A percentile compares a stretch with the other conserved stretches of the same genome.
phyloP scores from a whole-genome alignment of 2,888 invertebrate species.

The Limenitis arthemis region DNA sequence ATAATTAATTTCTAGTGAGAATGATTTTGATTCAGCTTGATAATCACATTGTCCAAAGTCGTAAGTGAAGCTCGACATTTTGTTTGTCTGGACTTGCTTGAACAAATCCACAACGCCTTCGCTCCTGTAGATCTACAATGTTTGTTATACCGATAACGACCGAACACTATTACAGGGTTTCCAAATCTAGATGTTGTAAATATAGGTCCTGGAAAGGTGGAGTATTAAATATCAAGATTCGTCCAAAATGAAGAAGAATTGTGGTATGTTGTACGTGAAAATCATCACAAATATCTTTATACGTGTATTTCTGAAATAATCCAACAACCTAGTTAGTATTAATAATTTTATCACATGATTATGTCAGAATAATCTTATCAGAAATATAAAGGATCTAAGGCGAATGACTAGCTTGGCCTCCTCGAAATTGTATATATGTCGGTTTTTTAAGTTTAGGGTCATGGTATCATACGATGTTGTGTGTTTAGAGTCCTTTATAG shows the following conservation, averaged over 20 bases:
- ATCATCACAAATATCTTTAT: background rate
- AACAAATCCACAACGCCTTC: slow-evolving; percentile 34
- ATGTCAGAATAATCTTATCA: too few species aligned
- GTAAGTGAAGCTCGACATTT: slow-evolving; percentile 35
- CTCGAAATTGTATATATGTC: too few species aligned
- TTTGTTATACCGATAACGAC: slow-evolving; percentile 35
- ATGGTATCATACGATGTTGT: too few species aligned
- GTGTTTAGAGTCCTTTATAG: too few species aligned
- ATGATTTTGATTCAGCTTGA: too few species aligned
- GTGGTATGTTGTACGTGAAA: slow-evolving; percentile 18
- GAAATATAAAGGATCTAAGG: too few species aligned
- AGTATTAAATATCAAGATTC: background rate
- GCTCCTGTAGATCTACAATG: slow-evolving; percentile 33
- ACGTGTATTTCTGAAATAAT: too few species aligned
- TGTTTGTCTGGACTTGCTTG: slow-evolving; percentile 10
- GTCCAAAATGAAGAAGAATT: slow-evolving; percentile 30
- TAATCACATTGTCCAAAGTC: slow-evolving; percentile 24
- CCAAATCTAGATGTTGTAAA: slow-evolving; percentile 26
- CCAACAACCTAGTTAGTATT: too few species aligned
- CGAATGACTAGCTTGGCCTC: too few species aligned
- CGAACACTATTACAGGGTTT: slow-evolving; percentile 27
- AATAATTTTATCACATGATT: too few species aligned
- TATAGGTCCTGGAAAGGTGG: slow-evolving; percentile 15
- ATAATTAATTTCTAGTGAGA: background rate
- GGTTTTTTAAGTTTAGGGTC: too few species aligned